Evolutionary conservation across 2,888 invertebrate species (phyloP), one percentile per base, ranked within the genome.

Genomic region (Lepidochrysops patricia): DNA sequence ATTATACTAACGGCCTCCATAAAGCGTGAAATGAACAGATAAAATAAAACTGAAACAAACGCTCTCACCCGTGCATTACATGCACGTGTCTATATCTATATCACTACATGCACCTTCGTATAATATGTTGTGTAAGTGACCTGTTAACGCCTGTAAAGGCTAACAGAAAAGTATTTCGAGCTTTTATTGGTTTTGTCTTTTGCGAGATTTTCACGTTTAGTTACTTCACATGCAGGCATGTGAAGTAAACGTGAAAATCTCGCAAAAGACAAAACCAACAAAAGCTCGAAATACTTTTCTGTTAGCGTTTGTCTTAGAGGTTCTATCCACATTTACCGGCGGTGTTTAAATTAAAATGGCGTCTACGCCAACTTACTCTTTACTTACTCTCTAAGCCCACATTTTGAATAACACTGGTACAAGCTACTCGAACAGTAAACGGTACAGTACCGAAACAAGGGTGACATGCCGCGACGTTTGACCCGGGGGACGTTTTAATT

Each of bases 401-500:
- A n/a, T n/a, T n/a, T n/a, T n/a, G n/a, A n/a, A n/a, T n/a, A n/a
- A n/a, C n/a, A 9, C 43, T 23, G n/a, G 34, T 2, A 7, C 29
- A 1, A 29, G 29, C 9, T 9, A 29, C 29, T 34, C 9, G 19
- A 9, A 15, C 19, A 15, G 9, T 15, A 43, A 43, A 23, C 43
- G 43, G 12, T 23, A 43, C 43, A 0, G 15, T 19, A 15, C 7
- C 19, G 9, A 43, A 54, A 54, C 35, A 26, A 58, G 12, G 37
- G 48, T 29, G 49, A 57, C 25, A n/a, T 13, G 49, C 29, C 49
- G 34, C 57, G 60, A 35, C 50, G 57, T 56, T 48, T 54, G 61
- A 56, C 56, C 61, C 50, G 43, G 56, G 52, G 49, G 49, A 49
- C 60, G 60, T 62, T 64, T 64, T 62, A 64, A 64, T 64, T 64